These are phyloP conservation scores for Caenorhabditis sp. DNA, from an alignment of 2,888 invertebrate genomes.

Conservation along the genomic window DNA sequence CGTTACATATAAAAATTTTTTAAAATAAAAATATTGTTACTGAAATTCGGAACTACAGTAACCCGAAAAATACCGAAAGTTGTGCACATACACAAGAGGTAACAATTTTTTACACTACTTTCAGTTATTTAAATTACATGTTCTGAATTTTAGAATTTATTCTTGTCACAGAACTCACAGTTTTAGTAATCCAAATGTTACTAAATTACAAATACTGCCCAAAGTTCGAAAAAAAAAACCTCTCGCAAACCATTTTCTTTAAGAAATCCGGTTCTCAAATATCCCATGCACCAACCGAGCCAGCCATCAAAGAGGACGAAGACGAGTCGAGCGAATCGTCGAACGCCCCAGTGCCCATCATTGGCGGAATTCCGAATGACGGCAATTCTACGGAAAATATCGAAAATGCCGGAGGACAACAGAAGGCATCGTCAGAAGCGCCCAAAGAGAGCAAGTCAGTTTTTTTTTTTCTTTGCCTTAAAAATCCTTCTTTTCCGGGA, in stretches of 20 bases:
- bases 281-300: constrained; percentile 69
- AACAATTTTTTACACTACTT: no score
- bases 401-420: constrained; percentile 1
- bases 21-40: no score
- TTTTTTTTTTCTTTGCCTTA: constrained; percentile 2
- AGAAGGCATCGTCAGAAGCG: constrained; percentile 37
- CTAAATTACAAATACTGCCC: no score
- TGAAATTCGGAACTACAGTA: no score
- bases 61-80: no score
- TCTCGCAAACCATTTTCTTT: neutral
- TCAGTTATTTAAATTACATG: no score
- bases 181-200: no score
- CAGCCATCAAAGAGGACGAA: constrained; percentile 69
- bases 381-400: neutral
- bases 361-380: neutral
- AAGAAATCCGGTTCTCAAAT: constrained; percentile 63
- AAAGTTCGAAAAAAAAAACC: neutral
- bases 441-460: constrained; percentile 51
- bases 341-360: neutral
- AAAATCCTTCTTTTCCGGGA: neutral
- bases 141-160: no score
- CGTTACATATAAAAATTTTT: no score
- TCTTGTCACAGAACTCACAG: no score
- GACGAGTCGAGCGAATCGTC: constrained; percentile 60
- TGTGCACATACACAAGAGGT: no score